Evolutionary conservation across 2,113 vertebrate species (phyloP).

Genomic region (Phainopepla nitens): DNA sequence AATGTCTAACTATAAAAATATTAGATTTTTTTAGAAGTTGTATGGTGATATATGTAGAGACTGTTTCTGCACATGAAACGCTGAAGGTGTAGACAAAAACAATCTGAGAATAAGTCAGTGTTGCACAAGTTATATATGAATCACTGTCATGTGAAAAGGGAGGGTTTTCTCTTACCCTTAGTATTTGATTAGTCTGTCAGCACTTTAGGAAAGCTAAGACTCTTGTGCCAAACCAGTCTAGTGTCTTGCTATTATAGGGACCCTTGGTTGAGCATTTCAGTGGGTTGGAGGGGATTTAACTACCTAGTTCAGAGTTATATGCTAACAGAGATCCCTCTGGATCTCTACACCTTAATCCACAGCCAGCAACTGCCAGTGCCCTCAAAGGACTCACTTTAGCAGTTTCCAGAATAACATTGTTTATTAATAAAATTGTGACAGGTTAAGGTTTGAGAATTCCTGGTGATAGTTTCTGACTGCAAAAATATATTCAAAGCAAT

Average conservation of each 20-base stretch:
- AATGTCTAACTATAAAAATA: background rate
- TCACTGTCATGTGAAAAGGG: background rate
- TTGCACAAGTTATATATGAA: background rate
- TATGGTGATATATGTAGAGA: background rate
- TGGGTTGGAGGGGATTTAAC: background rate
- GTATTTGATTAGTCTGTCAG: background rate
- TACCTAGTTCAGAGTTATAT: background rate
- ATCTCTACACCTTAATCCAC: background rate
- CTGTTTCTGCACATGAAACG: background rate
- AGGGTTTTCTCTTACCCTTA: background rate
- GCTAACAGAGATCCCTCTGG: background rate
- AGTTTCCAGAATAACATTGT: background rate
- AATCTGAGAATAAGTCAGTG: background rate
- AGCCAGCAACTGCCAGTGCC: background rate
- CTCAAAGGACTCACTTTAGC: background rate
- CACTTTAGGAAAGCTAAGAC: background rate
- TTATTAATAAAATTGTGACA: background rate
- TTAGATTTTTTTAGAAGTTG: background rate
- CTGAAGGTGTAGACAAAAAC: background rate
- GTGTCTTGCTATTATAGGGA: rapidly evolving
- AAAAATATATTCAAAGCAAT: background rate
- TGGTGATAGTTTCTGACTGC: background rate
- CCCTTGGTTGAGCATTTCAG: background rate
- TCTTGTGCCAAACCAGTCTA: background rate
- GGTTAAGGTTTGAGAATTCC: background rate